Percentiles rank a stretch among this genome's conserved stretches.
Conservation (phyloP, 1,140 invertebrate genomes). For the Nephila pilipes region DNA sequence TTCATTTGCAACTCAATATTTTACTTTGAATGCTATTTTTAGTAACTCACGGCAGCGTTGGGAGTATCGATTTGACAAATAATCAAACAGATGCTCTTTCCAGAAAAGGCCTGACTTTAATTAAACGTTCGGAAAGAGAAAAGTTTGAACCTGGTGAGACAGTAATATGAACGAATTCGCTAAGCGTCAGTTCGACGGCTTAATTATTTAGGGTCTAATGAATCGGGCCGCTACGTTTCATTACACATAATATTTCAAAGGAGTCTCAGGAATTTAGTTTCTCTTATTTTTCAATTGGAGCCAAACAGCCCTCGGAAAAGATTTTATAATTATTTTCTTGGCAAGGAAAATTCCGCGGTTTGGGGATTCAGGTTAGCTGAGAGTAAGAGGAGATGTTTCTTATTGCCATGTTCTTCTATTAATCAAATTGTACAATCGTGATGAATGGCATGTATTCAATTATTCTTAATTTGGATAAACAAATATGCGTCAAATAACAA, state of each 20-base stretch:
- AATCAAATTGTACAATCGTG: no score
- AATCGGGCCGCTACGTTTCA: background rate
- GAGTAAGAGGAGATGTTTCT: background rate
- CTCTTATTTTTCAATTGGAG: no score
- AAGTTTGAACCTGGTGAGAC: background rate
- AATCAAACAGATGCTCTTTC: conserved; percentile 12
- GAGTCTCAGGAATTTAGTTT: background rate
- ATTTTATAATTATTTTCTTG: background rate
- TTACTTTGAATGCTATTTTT: no score
- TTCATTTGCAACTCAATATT: no score
- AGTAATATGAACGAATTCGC: background rate
- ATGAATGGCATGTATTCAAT: no score
- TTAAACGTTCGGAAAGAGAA: background rate
- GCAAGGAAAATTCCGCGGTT: background rate
- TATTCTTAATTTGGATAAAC: no score
- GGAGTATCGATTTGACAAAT: background rate
- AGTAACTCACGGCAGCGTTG: background rate
- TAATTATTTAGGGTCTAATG: background rate
- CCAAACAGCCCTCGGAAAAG: background rate
- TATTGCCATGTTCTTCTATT: no score
- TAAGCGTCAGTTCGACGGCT: background rate
- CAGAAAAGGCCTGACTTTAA: background rate
- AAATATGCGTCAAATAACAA: no score
- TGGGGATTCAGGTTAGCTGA: background rate
- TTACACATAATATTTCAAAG: background rate